Evolutionary conservation across 2,888 invertebrate genomes (phyloP).

Genomic region (Drosophila parthenogenetica): DNA sequence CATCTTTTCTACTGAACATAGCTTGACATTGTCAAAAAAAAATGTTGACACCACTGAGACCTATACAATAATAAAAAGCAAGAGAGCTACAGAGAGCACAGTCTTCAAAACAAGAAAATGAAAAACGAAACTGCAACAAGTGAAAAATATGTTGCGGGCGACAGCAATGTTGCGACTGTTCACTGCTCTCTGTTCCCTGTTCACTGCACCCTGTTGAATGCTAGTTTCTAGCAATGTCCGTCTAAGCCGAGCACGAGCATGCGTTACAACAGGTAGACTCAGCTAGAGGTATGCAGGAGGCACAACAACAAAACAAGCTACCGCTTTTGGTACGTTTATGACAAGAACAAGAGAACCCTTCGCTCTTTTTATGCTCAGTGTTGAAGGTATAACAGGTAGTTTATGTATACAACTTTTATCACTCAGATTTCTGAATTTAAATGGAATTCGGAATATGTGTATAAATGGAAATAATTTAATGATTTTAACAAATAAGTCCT

Average conservation of each 20-base stretch:
- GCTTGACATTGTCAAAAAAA: too few species aligned
- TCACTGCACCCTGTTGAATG: conserved; percentile 7
- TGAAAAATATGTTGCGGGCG: conserved; percentile 81
- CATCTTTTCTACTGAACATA: too few species aligned
- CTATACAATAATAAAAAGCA: conserved; percentile 17
- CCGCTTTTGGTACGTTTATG: conserved; percentile 75
- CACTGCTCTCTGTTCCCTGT: neutral
- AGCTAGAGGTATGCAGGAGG: conserved; percentile 38
- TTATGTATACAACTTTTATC: too few species aligned
- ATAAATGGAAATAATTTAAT: too few species aligned
- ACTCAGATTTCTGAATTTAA: too few species aligned
- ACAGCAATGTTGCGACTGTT: conserved; percentile 42
- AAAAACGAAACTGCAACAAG: conserved; percentile 83
- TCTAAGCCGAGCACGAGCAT: conserved; percentile 41
- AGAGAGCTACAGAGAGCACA: conserved; percentile 42
- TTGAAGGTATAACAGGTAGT: neutral
- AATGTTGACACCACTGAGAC: too few species aligned
- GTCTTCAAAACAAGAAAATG: conserved; percentile 72
- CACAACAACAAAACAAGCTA: conserved; percentile 62
- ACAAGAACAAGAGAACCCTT: conserved; percentile 45
- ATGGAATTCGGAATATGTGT: too few species aligned
- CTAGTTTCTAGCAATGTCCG: conserved; percentile 27
- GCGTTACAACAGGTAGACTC: conserved; percentile 64
- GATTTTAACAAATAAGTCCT: too few species aligned
- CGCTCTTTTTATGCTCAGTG: conserved; percentile 12